Evolutionary conservation across 2,113 vertebrate species (phyloP).

Genomic region (Egretta garzetta): DNA sequence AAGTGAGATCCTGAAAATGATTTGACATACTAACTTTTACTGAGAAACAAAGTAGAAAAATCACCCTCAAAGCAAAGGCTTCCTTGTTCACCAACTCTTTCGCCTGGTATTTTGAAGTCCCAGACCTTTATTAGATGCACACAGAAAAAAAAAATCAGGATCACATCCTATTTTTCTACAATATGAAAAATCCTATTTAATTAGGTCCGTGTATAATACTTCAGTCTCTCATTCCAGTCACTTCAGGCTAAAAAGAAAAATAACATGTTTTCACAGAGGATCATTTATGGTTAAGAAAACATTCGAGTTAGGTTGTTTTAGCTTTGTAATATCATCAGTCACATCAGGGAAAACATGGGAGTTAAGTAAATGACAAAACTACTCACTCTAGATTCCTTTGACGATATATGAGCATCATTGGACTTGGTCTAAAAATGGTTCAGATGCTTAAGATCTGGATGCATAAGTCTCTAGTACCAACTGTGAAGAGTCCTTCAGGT

Average conservation of each 20-base stretch:
- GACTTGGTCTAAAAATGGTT: background rate
- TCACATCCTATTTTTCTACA: background rate
- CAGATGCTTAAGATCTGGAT: background rate
- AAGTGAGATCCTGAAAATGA: background rate
- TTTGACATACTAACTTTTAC: background rate
- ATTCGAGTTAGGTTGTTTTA: background rate
- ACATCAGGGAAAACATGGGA: background rate
- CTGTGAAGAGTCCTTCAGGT: background rate
- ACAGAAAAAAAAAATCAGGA: too few species aligned
- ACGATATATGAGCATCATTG: background rate
- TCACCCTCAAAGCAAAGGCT: background rate
- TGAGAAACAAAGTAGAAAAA: background rate
- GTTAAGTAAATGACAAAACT: background rate
- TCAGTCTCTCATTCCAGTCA: background rate
- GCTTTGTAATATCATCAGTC: background rate
- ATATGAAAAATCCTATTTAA: background rate
- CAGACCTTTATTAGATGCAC: background rate
- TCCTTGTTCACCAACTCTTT: background rate
- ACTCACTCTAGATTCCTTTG: background rate
- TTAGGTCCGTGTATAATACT: background rate
- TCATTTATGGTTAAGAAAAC: background rate
- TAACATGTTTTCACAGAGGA: background rate
- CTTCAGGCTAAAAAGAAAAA: background rate
- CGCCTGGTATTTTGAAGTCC: background rate
- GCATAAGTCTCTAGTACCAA: background rate